Percentiles rank a stretch among this genome's conserved stretches.
Conservation (phyloP, 2,888 invertebrate genomes). For the Conus canariensis region DNA sequence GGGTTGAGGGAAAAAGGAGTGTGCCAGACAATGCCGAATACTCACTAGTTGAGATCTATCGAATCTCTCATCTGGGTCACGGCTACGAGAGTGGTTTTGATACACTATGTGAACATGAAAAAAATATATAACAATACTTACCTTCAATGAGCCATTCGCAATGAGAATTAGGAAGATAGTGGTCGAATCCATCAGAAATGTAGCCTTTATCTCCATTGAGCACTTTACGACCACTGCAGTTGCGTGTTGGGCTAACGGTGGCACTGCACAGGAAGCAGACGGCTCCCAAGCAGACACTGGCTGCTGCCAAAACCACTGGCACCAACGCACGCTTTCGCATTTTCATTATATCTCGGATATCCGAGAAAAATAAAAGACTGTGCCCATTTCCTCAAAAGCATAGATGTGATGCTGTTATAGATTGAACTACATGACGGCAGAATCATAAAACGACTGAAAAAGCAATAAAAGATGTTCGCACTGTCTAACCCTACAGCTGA, state of each 20-base stretch:
- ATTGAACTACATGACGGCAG: not conserved
- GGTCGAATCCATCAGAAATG: slow-evolving; percentile 92
- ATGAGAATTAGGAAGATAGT: slow-evolving; percentile 94
- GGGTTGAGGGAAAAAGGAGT: no score
- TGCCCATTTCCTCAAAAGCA: slow-evolving; percentile 25
- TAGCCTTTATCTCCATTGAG: slow-evolving; percentile 84
- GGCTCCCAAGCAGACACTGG: slow-evolving; percentile 36
- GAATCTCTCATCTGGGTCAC: no score
- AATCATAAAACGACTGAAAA: not conserved
- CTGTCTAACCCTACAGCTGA: slow-evolving; percentile 37
- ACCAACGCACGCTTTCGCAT: not conserved
- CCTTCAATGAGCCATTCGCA: slow-evolving; percentile 98
- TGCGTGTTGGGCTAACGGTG: slow-evolving; percentile 28
- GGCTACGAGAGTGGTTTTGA: no score
- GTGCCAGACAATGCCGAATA: no score
- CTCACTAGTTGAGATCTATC: no score
- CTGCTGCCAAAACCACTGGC: slow-evolving; percentile 41
- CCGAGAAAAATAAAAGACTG: slow-evolving; percentile 22
- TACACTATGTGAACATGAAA: no score
- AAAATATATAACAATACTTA: slow-evolving; percentile 62
- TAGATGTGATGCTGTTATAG: not conserved
- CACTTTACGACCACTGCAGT: slow-evolving; percentile 62
- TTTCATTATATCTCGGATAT: slow-evolving; percentile 14
- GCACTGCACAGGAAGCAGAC: slow-evolving; percentile 33
- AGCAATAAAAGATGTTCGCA: not conserved